phyloP scores from a whole-genome alignment of 2,113 vertebrate genomes.

The Tinamus guttatus region DNA sequence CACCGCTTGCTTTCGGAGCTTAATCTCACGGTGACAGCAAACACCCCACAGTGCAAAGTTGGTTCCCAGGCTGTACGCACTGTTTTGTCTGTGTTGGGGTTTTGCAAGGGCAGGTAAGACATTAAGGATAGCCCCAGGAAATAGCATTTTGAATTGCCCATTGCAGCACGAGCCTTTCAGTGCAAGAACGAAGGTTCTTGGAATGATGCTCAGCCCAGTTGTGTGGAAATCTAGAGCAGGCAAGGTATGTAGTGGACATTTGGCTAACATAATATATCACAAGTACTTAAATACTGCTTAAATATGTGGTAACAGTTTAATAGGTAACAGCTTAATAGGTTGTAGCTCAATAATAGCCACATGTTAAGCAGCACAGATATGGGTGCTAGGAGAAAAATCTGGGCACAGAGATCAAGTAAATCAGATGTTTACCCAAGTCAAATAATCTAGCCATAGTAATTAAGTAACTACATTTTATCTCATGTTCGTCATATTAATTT shows the following conservation, averaged over 20 bases:
- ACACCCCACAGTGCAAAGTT: background rate
- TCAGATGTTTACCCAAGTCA: background rate
- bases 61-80: background rate
- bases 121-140: background rate
- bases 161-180: background rate
- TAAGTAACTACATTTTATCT: conserved; percentile 33
- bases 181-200: background rate
- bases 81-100: background rate
- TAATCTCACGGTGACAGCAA: background rate
- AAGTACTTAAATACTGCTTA: background rate
- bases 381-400: background rate
- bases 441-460: background rate
- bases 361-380: background rate
- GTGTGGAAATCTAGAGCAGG: background rate
- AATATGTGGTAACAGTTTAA: conserved; percentile 3
- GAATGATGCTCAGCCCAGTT: background rate
- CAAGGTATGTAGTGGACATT: background rate
- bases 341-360: background rate
- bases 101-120: background rate
- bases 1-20: background rate
- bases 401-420: background rate
- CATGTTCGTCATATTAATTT: conserved; percentile 22
- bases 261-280: background rate
- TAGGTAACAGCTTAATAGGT: background rate
- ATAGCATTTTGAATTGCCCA: background rate